Conservation (phyloP, 1,140 invertebrate species). For the Drosophila pseudoananassae region DNA sequence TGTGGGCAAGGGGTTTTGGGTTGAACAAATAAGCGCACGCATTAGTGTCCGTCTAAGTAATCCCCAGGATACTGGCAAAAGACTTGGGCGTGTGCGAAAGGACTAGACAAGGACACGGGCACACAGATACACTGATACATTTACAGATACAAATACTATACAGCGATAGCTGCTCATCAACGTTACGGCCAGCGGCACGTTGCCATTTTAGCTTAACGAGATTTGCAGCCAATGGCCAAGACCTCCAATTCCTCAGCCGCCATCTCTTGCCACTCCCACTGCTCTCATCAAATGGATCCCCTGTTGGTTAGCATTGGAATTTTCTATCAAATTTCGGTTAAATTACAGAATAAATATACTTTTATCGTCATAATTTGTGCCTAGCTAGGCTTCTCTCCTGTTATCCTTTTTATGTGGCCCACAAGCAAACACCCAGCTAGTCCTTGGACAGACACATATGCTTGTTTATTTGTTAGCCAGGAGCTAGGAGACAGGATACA, state of each 20-base stretch:
- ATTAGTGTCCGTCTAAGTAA: slow-evolving; percentile 79
- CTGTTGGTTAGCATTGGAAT: slow-evolving; percentile 64
- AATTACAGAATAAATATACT: slow-evolving; percentile 79
- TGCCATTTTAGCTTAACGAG: slow-evolving; percentile 81
- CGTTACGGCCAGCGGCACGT: slow-evolving; percentile 66
- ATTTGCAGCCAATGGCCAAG: slow-evolving; percentile 67
- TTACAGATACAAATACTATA: slow-evolving; percentile 6
- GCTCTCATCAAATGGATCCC: slow-evolving; percentile 28
- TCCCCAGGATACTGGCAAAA: slow-evolving; percentile 60
- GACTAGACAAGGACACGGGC: slow-evolving; percentile 44
- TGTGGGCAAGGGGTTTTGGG: slow-evolving; percentile 24
- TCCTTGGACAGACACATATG: slow-evolving; percentile 21
- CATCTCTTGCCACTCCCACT: not conserved
- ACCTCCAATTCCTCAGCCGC: slow-evolving; percentile 7
- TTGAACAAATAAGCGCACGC: slow-evolving; percentile 77
- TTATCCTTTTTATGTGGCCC: slow-evolving; percentile 58
- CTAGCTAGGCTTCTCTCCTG: slow-evolving; percentile 44
- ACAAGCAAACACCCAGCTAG: slow-evolving; percentile 17
- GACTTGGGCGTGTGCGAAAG: slow-evolving; percentile 59
- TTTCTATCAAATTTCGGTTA: slow-evolving; percentile 80
- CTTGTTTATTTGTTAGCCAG: slow-evolving; percentile 27
- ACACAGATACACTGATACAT: slow-evolving; percentile 11
- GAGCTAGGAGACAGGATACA: not conserved
- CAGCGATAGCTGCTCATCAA: slow-evolving; percentile 67
- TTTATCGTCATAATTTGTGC: slow-evolving; percentile 79